Evolutionary conservation across 2,797 vertebrate genomes (phyloP), one percentile per base, ranked within the genome.

Genomic region (Coendou prehensilis): DNA sequence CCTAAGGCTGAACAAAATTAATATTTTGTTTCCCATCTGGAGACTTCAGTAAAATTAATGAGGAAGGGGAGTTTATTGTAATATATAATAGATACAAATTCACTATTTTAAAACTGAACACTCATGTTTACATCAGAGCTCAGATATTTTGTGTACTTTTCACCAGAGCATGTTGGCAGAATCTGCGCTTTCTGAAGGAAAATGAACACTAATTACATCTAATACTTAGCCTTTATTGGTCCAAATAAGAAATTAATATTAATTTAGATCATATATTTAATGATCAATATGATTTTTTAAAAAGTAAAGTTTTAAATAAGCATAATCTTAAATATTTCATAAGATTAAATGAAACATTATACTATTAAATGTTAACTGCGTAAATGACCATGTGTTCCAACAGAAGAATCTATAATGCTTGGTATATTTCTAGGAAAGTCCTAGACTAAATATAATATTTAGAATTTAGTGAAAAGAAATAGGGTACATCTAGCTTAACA

Each of bases 11-110:
- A 99, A 99, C 99, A 99, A 99, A 99, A 99, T 99, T 99, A 99
- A 99, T 99, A 99, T 99, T 99, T 99, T 99, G 99, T 99, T 99
- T 99, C 99, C 99, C 99, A 99, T 99, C 99, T 99, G 99, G 99
- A 99, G 99, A 99, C 99, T 99, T 99, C 99, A 99, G 99, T 99
- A 99, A 99, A 99, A 99, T 99, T 99, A 99, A 99, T 99, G 99
- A 99, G 99, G 99, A 99, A 99, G 99, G 99, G 99, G 99, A 98
- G 98, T 64, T 99, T 98, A 98, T 99, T 99, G 99, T 99, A 99
- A 99, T 99, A 98, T 98, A 98, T 98, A 99, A 99, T 98, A 98
- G 98, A 99, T 99, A 99, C 99, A 99, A 99, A 99, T 99, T 99
- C 99, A 99, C 98, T 98, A 97, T 99, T 99, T 99, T 99, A 99